Evolutionary conservation across 2,888 invertebrate genomes (phyloP), one percentile per base, ranked within the genome.

Genomic region (Lasioglossum leucozonium): DNA sequence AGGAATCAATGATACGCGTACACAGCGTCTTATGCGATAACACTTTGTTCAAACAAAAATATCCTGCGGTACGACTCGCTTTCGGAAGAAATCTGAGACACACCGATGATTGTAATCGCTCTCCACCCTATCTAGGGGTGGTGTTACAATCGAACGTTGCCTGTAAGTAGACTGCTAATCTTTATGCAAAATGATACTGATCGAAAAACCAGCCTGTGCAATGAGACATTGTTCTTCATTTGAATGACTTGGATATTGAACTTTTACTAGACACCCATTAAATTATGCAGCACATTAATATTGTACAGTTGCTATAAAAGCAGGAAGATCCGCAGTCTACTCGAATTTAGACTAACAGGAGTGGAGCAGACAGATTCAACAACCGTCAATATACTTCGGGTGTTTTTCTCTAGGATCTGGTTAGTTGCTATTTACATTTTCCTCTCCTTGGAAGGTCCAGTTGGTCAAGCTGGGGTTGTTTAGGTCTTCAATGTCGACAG

Each of bases 391-490:
- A 26, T 58, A 58, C 4, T 16, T 58, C 58, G 13, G 26, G 58
- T 26, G 58, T 16, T 26, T 30, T 26, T 62, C 16, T 62, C 11
- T 16, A 26, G 11, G 13, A 58, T 58, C 4, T 34, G 22, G 40
- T 2, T 8, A 18, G 44, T 65, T 18, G 22, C 73, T 44, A 89
- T 89, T 91, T 87, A 94, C 93, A 80, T 90, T 92, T 77, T 91
- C 91, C 69, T 92, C 92, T 72, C 94, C 91, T 86, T 94, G 94
- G 65, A 93, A 95, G 55, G 93, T 89, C 95, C 95, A 95, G 79
- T 95, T 94, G 2, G 94, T 94, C 74, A 93, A 87, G 51, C 94
- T 94, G 1, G 95, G 95, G 90, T 94, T 94, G 73, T 94, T 94
- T 18, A 89, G 80, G 44, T 95, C 94, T 40, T 94, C 94, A 4